Evolutionary conservation across 64 coral and sea anemone genomes (phyloP).

Genomic region (Acropora yongei): DNA sequence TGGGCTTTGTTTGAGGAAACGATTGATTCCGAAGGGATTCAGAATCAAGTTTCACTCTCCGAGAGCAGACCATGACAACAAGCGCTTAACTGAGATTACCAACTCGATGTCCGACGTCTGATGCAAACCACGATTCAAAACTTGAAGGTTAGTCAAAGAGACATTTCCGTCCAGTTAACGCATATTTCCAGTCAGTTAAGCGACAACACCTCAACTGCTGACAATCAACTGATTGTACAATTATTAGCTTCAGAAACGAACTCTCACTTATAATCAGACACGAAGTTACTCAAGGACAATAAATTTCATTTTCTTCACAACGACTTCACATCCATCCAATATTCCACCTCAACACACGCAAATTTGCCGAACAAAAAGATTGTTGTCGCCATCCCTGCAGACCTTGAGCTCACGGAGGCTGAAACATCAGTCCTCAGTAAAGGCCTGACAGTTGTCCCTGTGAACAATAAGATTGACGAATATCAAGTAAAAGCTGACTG

Average conservation of each 20-base stretch:
- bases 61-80: no score
- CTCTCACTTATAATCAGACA: not conserved
- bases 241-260: not conserved
- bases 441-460: no score
- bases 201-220: not conserved
- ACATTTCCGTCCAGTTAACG: not conserved
- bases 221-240: not conserved
- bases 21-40: no score
- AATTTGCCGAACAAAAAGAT: not conserved
- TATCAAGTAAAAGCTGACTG: not conserved
- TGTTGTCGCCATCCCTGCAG: no score
- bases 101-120: not conserved
- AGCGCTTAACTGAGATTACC: not conserved
- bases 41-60: no score
- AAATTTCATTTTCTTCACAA: not conserved
- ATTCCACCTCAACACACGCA: not conserved
- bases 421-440: no score
- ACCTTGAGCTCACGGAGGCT: no score
- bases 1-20: no score
- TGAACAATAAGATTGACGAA: not conserved
- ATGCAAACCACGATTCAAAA: no score
- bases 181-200: not conserved
- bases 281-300: not conserved
- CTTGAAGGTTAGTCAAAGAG: conserved; percentile 1
- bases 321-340: not conserved